Conservation (phyloP, 1,140 invertebrate species). For the Penaeus indicus region DNA sequence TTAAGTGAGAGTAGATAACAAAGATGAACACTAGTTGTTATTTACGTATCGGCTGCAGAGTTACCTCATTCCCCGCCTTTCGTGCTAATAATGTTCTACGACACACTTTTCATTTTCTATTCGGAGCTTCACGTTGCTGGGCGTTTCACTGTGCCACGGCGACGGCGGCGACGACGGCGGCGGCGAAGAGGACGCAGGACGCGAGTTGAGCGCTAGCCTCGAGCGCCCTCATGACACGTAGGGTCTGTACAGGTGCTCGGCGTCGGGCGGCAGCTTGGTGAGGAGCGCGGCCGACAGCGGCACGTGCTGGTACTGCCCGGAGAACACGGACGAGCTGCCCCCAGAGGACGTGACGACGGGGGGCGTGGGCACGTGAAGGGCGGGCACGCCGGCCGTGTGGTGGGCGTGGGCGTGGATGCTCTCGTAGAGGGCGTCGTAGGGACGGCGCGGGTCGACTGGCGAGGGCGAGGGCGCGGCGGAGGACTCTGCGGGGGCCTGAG, state of each 20-base stretch:
- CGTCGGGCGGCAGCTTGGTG: slow-evolving; percentile 58
- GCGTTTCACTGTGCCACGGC: not conserved
- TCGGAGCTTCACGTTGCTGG: too few species aligned
- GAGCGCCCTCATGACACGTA: slow-evolving; percentile 55
- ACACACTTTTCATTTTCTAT: too few species aligned
- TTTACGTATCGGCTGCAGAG: too few species aligned
- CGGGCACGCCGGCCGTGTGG: slow-evolving; percentile 19
- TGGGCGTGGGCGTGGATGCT: slow-evolving; percentile 28
- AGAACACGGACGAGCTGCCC: slow-evolving; percentile 46
- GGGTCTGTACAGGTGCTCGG: slow-evolving; percentile 60
- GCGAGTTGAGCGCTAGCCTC: not conserved
- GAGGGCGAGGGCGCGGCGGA: slow-evolving; percentile 45
- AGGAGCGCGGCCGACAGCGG: slow-evolving; percentile 60
- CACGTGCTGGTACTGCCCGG: slow-evolving; percentile 55
- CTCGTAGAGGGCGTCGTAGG: slow-evolving; percentile 39
- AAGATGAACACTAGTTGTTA: too few species aligned
- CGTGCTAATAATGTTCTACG: too few species aligned
- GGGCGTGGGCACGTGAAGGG: slow-evolving; percentile 36
- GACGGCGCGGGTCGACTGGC: slow-evolving; percentile 39
- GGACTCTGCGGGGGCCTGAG: slow-evolving; percentile 19
- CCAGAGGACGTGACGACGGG: slow-evolving; percentile 42
- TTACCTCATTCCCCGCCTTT: too few species aligned
- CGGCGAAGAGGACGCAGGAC: not conserved
- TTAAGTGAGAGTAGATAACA: too few species aligned
- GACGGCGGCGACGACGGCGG: not conserved